These are phyloP conservation scores for Automeris io DNA, from an alignment of 2,888 invertebrate species.

Conservation along the genomic window DNA sequence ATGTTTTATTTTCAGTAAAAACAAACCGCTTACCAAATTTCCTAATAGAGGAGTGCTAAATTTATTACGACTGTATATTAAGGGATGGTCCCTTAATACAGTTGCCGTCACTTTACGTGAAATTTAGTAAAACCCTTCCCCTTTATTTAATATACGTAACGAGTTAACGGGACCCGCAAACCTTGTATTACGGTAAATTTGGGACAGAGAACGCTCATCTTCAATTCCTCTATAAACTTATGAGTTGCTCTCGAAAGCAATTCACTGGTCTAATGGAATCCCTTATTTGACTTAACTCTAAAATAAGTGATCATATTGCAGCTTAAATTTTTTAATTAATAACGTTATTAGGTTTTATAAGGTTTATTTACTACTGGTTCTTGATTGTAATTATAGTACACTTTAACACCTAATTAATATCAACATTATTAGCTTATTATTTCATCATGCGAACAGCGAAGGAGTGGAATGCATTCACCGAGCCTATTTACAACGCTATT, in stretches of 20 bases:
- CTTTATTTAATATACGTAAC: slow-evolving; percentile 46
- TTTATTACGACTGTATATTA: slow-evolving; percentile 27
- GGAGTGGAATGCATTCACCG: too few species aligned
- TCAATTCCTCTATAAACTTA: slow-evolving; percentile 9
- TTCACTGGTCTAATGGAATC: slow-evolving; percentile 1
- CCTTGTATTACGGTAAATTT: slow-evolving; percentile 26
- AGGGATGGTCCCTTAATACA: slow-evolving; percentile 29
- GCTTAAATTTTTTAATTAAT: too few species aligned
- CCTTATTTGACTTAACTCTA: slow-evolving; percentile 1
- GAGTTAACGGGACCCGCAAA: slow-evolving; percentile 35
- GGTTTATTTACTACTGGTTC: too few species aligned
- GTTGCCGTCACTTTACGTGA: slow-evolving; percentile 32
- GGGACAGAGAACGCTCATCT: slow-evolving; percentile 19
- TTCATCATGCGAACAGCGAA: too few species aligned
- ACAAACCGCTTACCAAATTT: neutral
- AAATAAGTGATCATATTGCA: too few species aligned
- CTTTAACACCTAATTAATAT: too few species aligned
- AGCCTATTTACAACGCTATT: too few species aligned
- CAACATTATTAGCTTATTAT: too few species aligned
- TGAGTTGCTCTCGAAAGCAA: slow-evolving; percentile 10
- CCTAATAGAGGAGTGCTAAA: slow-evolving; percentile 8
- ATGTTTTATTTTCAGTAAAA: neutral
- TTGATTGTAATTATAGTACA: too few species aligned
- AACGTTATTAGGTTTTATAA: too few species aligned
- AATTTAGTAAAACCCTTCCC: slow-evolving; percentile 42